A percentile compares a stretch with the other conserved stretches of the same genome.
Conservation (phyloP, 2,888 invertebrate species). For the Carterocephalus palaemon region DNA sequence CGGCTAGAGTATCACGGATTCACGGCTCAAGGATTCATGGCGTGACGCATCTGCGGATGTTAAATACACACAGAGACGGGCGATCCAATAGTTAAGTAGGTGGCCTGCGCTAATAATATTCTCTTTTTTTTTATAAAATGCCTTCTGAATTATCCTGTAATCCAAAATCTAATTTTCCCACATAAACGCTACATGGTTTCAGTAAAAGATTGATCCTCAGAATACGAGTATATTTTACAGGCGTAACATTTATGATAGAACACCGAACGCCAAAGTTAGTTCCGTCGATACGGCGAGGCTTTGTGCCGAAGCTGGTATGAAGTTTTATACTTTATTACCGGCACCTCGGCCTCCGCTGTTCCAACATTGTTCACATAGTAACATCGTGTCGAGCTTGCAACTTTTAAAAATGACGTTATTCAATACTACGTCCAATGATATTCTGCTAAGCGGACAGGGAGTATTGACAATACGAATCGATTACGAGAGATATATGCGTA, state of each 20-base stretch:
- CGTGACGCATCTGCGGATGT: too few relatives aligned
- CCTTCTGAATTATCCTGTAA: too few relatives aligned
- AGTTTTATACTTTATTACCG: slow-evolving; percentile 17
- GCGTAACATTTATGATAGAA: slow-evolving; percentile 18
- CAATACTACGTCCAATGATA: not conserved
- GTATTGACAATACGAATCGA: too few relatives aligned
- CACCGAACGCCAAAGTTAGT: slow-evolving; percentile 12
- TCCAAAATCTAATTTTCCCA: not conserved
- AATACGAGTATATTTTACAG: slow-evolving; percentile 18
- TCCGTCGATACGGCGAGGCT: slow-evolving; percentile 11
- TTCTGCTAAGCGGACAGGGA: too few relatives aligned
- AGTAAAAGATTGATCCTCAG: not conserved
- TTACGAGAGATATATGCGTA: too few relatives aligned
- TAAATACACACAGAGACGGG: too few relatives aligned
- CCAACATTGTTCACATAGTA: slow-evolving; percentile 2
- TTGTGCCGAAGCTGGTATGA: slow-evolving; percentile 14
- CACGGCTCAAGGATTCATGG: too few relatives aligned
- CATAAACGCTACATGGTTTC: not conserved
- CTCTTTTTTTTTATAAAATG: too few relatives aligned
- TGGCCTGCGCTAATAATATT: too few relatives aligned
- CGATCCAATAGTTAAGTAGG: too few relatives aligned
- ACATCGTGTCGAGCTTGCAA: not conserved
- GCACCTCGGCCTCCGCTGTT: slow-evolving; percentile 6
- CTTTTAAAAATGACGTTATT: slow-evolving; percentile 2
- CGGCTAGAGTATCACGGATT: too few relatives aligned